Base-by-base conservation (phyloP, 2,797 vertebrate genomes). In the Sebastes matsubarae region DNA sequence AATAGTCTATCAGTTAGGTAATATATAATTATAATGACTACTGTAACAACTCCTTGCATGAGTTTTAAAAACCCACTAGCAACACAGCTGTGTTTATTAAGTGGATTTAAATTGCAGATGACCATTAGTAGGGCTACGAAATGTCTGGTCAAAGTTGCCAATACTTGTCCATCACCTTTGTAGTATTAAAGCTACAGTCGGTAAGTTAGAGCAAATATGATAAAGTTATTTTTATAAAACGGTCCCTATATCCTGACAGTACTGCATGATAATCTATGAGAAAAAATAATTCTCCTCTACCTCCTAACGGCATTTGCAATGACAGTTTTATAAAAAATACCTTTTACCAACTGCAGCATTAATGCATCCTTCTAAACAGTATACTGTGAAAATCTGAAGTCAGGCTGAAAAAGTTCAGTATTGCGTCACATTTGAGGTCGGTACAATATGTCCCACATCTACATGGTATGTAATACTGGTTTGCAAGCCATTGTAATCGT, bases 381-480 rank as follows among this genome's bases (percentile, higher is more conserved):
- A 20, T n/a, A 27, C 1, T 2, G 30, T 50, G 14, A 57, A 18
- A 60, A 55, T 59, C 4, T 55, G 32, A 57, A 16, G 12, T 38
- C 16, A 27, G 18, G 22, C 67, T 59, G 6, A 72, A 69, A 77
- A 73, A 46, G 69, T 32, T 63, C 60, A 75, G 34, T 29, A 18
- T 73, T 80, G 61, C 25, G 5, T 74, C 22, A 87, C 32, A 55
- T 22, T 1, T 18, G 77, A 59, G 16, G 42, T 74, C 57, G 54
- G 42, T 52, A 59, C 13, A 73, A 34, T 22, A 27, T 22, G 11
- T 42, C 20, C 16, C 1, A 34, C 24, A 52, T 66, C 65, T n/a
- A 32, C 68, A 66, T 22, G n/a, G n/a, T n/a, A n/a, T n/a, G n/a
- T 29, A 32, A 63, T 11, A 20, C 24, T 65, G 55, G 54, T 57